phyloP scores from a whole-genome alignment of 2,888 invertebrate genomes.

The Auanema sp. region DNA sequence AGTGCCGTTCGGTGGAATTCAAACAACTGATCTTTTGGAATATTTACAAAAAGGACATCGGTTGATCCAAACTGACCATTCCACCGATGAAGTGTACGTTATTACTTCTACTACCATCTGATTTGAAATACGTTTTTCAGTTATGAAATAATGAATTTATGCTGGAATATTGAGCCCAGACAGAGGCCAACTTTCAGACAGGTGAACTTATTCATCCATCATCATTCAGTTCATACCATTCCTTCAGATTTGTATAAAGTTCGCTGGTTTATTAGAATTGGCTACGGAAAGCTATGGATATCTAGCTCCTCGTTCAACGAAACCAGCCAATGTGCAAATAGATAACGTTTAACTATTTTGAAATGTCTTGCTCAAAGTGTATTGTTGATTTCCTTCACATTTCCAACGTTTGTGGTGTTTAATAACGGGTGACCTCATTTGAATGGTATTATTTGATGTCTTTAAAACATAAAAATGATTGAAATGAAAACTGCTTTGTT shows the following conservation, averaged over 20 bases:
- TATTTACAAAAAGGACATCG: slow-evolving; percentile 46
- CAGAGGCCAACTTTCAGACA: slow-evolving; percentile 43
- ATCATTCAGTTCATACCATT: not conserved
- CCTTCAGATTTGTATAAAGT: slow-evolving; percentile 30
- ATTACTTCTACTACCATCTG: not conserved
- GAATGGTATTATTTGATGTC: too few species aligned
- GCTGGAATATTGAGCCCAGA: slow-evolving; percentile 41
- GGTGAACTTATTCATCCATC: too few species aligned
- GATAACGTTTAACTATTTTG: too few species aligned
- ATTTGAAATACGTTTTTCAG: slow-evolving; percentile 28
- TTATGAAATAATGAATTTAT: slow-evolving; percentile 45
- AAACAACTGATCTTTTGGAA: slow-evolving; percentile 45
- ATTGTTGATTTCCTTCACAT: too few species aligned
- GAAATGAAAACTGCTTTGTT: too few species aligned
- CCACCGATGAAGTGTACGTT: slow-evolving; percentile 50
- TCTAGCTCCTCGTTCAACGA: slow-evolving; percentile 24
- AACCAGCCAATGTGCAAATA: too few species aligned
- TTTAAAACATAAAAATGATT: too few species aligned
- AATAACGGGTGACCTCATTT: too few species aligned
- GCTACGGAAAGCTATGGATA: slow-evolving; percentile 53
- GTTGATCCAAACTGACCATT: slow-evolving; percentile 45
- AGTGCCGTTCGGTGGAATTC: slow-evolving; percentile 50
- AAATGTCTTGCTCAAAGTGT: too few species aligned
- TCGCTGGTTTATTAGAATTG: slow-evolving; percentile 41
- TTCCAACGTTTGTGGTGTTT: too few species aligned